Evolutionary conservation across 2,797 vertebrate genomes (phyloP).

Genomic region (Lithobates sylvaticus): DNA sequence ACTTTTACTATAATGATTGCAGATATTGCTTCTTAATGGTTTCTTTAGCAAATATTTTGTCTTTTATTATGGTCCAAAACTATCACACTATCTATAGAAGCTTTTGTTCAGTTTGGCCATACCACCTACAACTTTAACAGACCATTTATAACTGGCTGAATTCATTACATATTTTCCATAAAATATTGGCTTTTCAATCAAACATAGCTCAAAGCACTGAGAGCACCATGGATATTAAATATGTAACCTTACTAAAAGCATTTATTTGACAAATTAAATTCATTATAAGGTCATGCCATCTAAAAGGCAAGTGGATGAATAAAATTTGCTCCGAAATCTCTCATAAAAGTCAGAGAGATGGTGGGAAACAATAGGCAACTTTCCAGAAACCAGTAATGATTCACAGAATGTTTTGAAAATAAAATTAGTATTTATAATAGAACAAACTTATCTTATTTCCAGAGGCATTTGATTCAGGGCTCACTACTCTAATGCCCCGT

Average conservation of each 20-base stretch:
- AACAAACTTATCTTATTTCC: neutral
- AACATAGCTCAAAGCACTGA: constrained; percentile 50
- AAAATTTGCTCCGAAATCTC: constrained; percentile 31
- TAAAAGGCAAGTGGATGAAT: constrained; percentile 50
- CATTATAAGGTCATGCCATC: constrained; percentile 49
- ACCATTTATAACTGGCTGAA: constrained; percentile 38
- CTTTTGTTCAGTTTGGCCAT: constrained; percentile 10
- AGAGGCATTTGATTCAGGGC: no score
- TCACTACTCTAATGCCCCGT: no score
- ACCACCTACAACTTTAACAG: constrained; percentile 3
- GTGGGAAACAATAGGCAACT: constrained; percentile 17
- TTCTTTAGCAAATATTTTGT: neutral
- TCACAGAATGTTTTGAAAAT: neutral
- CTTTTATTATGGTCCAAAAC: constrained; percentile 33
- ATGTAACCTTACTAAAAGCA: constrained; percentile 59
- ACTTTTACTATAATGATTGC: no score
- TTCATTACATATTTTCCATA: constrained; percentile 52
- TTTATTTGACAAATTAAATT: constrained; percentile 60
- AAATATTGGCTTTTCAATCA: constrained; percentile 54
- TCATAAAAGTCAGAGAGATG: constrained; percentile 37
- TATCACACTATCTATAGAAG: neutral
- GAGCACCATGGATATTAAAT: constrained; percentile 45
- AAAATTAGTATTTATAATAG: neutral
- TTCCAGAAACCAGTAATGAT: constrained; percentile 40
- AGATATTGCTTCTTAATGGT: no score